Evolutionary conservation across 2,888 invertebrate genomes (phyloP), one percentile per base, ranked within the genome.

Genomic region (Steinernema scapterisci): DNA sequence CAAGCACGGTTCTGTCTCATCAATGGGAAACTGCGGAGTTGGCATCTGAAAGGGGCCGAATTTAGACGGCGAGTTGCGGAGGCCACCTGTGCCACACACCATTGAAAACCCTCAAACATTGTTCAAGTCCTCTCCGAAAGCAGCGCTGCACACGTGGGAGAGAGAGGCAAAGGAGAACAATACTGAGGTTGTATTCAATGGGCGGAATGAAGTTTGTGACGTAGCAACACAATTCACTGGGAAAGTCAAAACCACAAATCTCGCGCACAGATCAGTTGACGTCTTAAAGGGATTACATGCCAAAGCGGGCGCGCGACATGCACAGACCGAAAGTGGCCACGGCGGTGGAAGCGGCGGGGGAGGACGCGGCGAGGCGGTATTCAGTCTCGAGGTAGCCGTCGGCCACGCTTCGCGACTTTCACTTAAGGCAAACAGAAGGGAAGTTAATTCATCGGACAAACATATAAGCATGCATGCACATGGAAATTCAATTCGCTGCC

Each of bases 1-100:
- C 25, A 80, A 72, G 45, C 80, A 80, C 13, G 80, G 80, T 54
- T 80, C 80, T 9, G 72, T 77, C 72, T 80, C 80, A 23, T 77
- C 76, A 25, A 74, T 45, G 19, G 75, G 75, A 9, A 75, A 63
- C 16, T 27, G 63, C 63, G 63, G 63, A 31, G 31, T 63, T 2
- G 63, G 63, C 63, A 63, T 63, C 63, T 63, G 27, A 38, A 63
- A 63, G 6, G 27, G 13, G 27, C 23, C 21, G 45, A 54, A 3
- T 7, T 23, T 23, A 23, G 23, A 25, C 27, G 21, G 11, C 21
- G 54, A 6, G n/a, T 5, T 11, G 25, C 21, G 5, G 25, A 21
- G 3, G 6, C 19, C 9, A 23, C 54, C 54, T 6, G 21, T 7
- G 11, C 54, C 54, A 54, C 54, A 54, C 23, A 54, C 54, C 54